These are phyloP conservation scores for Holcopasites calliopsidis DNA, from an alignment of 1,140 invertebrate genomes.

Conservation along the genomic window DNA sequence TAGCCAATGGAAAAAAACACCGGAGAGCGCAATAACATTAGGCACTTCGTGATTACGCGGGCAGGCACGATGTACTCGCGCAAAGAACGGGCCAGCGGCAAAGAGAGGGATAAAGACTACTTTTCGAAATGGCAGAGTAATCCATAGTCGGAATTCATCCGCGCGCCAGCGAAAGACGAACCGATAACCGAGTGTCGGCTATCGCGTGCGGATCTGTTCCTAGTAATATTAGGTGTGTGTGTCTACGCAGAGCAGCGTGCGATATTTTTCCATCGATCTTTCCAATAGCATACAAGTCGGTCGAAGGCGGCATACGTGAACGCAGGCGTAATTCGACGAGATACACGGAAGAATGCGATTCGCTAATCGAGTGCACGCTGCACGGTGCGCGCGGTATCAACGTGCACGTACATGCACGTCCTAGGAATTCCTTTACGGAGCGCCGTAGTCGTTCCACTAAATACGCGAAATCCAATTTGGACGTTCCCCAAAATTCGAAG, in stretches of 20 bases:
- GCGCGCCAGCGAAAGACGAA: slow-evolving; percentile 38
- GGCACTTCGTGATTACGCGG: neutral
- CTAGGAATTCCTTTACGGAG: slow-evolving; percentile 7
- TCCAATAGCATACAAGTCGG: slow-evolving; percentile 19
- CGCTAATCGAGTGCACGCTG: no score
- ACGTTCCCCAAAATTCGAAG: slow-evolving; percentile 56
- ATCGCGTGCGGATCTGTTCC: no score
- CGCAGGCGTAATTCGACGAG: slow-evolving; percentile 27
- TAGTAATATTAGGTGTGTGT: no score
- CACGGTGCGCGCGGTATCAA: no score
- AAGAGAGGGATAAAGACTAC: neutral
- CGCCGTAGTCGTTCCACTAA: slow-evolving; percentile 42
- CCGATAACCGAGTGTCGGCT: slow-evolving; percentile 19
- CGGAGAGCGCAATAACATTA: neutral
- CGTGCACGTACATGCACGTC: slow-evolving; percentile 18
- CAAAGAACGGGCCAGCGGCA: neutral
- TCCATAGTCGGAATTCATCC: slow-evolving; percentile 1
- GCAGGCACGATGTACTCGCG: no score
- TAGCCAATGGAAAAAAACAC: neutral
- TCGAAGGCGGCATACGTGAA: slow-evolving; percentile 16
- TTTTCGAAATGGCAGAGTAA: slow-evolving; percentile 13
- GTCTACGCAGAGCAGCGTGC: slow-evolving; percentile 16
- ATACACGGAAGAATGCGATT: slow-evolving; percentile 23
- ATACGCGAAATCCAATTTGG: slow-evolving; percentile 61
- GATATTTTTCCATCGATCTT: slow-evolving; percentile 33